Conservation (phyloP, 2,888 invertebrate species). For the Metalampra italica region DNA sequence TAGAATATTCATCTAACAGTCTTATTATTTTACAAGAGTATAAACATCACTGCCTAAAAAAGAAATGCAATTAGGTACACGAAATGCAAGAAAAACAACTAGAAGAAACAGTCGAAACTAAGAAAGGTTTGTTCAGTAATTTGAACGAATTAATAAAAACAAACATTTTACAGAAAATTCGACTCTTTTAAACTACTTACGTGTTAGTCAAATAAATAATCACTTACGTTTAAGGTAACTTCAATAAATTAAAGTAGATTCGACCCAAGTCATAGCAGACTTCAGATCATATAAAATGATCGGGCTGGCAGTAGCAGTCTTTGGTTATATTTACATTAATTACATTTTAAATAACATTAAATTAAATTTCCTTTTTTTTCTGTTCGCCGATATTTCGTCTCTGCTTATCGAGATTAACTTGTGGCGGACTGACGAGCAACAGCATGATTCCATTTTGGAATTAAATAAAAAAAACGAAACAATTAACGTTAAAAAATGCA, state of each 20-base stretch:
- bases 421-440: slow-evolving; percentile 51
- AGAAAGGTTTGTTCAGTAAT: slow-evolving; percentile 6
- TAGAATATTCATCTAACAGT: slow-evolving; percentile 76
- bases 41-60: slow-evolving; percentile 55
- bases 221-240: slow-evolving; percentile 71
- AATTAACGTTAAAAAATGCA: slow-evolving; percentile 20
- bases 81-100: slow-evolving; percentile 50
- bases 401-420: slow-evolving; percentile 61
- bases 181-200: slow-evolving; percentile 41
- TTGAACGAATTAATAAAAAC: slow-evolving; percentile 15
- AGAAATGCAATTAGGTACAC: slow-evolving; percentile 67
- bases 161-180: slow-evolving; percentile 31
- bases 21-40: slow-evolving; percentile 75
- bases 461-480: slow-evolving; percentile 19
- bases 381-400: slow-evolving; percentile 61
- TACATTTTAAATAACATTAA: slow-evolving; percentile 18
- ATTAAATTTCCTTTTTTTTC: slow-evolving; percentile 58
- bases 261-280: slow-evolving; percentile 46
- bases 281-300: slow-evolving; percentile 30
- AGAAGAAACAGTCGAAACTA: slow-evolving; percentile 9
- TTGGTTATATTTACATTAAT: slow-evolving; percentile 65
- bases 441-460: slow-evolving; percentile 14
- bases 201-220: slow-evolving; percentile 71
- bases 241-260: slow-evolving; percentile 66
- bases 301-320: slow-evolving; percentile 64